A percentile compares a stretch with the other conserved stretches of the same genome.
phyloP scores from a whole-genome alignment of 2,113 vertebrate genomes.

The Leptocoma aspasia region DNA sequence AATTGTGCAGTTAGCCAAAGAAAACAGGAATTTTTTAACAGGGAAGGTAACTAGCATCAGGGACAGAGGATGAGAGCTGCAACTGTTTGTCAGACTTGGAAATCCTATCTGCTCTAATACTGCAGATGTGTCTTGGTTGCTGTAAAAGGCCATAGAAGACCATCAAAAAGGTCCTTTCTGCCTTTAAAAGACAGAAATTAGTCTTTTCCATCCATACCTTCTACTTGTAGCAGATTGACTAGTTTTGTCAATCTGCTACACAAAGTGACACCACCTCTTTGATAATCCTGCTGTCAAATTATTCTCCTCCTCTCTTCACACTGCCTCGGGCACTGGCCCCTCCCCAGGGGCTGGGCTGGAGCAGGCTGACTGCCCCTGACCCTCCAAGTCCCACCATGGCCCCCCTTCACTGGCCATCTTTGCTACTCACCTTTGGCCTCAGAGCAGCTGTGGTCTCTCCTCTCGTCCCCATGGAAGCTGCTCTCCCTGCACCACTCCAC shows the following conservation, averaged over 20 bases:
- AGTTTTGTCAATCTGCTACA: not conserved
- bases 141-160: not conserved
- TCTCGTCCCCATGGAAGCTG: not conserved
- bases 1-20: not conserved
- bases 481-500: fast-evolving
- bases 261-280: not conserved
- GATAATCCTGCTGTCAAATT: not conserved
- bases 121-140: not conserved
- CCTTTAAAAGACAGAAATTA: not conserved
- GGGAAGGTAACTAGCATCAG: not conserved
- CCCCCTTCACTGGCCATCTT: not conserved
- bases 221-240: not conserved
- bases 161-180: not conserved
- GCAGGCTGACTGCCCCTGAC: not conserved
- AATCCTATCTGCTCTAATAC: not conserved
- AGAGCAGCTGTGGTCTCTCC: not conserved
- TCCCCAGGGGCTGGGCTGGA: not conserved
- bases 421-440: not conserved
- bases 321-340: not conserved
- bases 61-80: not conserved
- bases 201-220: not conserved
- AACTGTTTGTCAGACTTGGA: not conserved
- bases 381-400: fast-evolving
- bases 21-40: not conserved
- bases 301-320: not conserved